These are phyloP conservation scores for Perithous albicinctus DNA, from an alignment of 2,888 invertebrate genomes.

Conservation along the genomic window DNA sequence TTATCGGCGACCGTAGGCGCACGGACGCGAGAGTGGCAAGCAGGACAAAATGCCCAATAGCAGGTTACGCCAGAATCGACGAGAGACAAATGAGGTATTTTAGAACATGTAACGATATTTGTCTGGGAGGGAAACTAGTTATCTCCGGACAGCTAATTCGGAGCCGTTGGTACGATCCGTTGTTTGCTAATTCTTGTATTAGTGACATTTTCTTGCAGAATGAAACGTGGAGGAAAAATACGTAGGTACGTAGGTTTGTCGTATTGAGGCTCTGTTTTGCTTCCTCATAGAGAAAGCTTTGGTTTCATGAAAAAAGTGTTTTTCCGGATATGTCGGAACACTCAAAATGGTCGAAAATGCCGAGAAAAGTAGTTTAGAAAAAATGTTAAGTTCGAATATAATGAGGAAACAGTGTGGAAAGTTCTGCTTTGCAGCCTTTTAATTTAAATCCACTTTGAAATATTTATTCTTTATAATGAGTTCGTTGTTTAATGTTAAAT, in stretches of 20 bases:
- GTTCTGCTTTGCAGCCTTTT: neutral
- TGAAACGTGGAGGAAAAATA: neutral
- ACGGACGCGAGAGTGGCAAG: neutral
- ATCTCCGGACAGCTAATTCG: constrained; percentile 22
- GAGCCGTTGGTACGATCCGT: neutral
- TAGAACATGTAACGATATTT: constrained; percentile 18
- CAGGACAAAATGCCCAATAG: constrained; percentile 35
- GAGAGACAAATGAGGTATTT: constrained; percentile 29
- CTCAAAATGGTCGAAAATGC: no score
- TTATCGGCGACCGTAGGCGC: constrained; percentile 50
- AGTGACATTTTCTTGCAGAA: neutral
- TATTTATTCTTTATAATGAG: neutral
- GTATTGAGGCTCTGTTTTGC: neutral
- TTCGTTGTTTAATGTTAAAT: neutral
- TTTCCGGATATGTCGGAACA: no score
- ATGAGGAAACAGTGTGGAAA: no score
- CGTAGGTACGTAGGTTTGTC: neutral
- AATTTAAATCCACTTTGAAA: neutral
- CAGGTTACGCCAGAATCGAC: constrained; percentile 25
- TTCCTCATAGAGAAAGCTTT: no score
- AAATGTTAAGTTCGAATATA: no score
- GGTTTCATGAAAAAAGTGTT: no score
- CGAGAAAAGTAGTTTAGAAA: no score
- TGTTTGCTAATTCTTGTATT: constrained; percentile 13
- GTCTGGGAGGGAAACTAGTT: constrained; percentile 34